Percentiles rank a stretch among this genome's conserved stretches.
Evolutionary conservation across 2,113 vertebrate species (phyloP).

Genomic region (Raja brachyura): DNA sequence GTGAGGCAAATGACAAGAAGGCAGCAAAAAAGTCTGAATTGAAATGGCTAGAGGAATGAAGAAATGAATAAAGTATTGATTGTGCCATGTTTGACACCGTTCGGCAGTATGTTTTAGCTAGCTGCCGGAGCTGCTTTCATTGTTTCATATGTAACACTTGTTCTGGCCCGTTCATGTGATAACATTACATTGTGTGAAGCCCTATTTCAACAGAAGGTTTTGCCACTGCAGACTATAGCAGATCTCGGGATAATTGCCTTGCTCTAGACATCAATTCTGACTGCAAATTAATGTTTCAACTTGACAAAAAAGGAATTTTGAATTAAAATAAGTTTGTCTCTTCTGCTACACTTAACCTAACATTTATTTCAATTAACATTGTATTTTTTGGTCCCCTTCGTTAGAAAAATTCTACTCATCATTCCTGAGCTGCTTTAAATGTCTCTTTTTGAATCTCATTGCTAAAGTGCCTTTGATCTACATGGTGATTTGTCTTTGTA

Average conservation of each 20-base stretch:
- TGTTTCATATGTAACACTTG: no score
- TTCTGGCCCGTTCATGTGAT: no score
- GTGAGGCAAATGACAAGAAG: background rate
- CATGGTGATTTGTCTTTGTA: background rate
- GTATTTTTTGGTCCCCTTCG: background rate
- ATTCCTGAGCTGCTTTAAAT: background rate
- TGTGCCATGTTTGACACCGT: no score
- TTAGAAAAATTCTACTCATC: background rate
- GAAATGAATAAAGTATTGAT: no score
- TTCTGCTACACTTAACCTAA: background rate
- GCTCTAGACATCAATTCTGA: no score
- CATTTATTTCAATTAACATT: background rate
- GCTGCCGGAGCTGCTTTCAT: no score
- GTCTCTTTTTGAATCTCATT: background rate
- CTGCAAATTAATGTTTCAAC: background rate
- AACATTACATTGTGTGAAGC: no score
- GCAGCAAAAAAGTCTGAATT: background rate
- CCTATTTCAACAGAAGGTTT: no score
- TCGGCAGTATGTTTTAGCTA: no score
- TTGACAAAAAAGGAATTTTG: background rate
- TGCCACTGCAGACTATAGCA: no score
- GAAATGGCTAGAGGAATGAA: background rate
- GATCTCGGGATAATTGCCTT: no score
- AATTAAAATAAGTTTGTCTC: background rate
- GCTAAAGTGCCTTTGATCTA: background rate